Evolutionary conservation across 2,888 invertebrate genomes (phyloP).

Genomic region (Oxycera nigricornis): DNA sequence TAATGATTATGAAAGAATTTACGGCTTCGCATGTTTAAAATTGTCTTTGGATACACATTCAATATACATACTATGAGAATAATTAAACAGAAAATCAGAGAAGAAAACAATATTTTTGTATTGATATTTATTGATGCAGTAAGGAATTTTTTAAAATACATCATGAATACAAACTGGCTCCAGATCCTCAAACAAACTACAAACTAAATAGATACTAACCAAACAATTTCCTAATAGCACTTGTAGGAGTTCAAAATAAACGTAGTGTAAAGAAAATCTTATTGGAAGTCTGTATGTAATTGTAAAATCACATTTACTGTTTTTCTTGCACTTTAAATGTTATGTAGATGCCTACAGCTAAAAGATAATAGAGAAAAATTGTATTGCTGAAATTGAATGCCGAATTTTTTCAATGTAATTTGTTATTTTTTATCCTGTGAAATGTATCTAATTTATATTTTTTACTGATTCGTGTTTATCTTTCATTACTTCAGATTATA

Average conservation of each 20-base stretch:
- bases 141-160: too few species aligned
- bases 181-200: too few species aligned
- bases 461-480: neutral
- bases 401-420: neutral
- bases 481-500: too few species aligned
- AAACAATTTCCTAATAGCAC: slow-evolving; percentile 6
- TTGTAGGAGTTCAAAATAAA: slow-evolving; percentile 40
- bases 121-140: neutral
- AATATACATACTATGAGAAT: too few species aligned
- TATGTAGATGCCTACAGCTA: neutral
- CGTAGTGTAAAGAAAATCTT: neutral
- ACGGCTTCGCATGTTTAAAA: too few species aligned
- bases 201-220: neutral
- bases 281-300: neutral
- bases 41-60: too few species aligned
- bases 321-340: neutral
- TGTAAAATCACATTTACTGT: neutral
- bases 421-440: neutral
- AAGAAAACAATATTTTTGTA: slow-evolving; percentile 21
- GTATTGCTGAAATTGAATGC: too few species aligned
- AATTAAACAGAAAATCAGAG: neutral
- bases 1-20: too few species aligned
- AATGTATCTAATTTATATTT: neutral
- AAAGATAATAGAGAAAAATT: neutral
- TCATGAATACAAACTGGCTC: too few species aligned